Conservation (phyloP, 2,797 vertebrate species). For the Poeciliopsis turneri region DNA sequence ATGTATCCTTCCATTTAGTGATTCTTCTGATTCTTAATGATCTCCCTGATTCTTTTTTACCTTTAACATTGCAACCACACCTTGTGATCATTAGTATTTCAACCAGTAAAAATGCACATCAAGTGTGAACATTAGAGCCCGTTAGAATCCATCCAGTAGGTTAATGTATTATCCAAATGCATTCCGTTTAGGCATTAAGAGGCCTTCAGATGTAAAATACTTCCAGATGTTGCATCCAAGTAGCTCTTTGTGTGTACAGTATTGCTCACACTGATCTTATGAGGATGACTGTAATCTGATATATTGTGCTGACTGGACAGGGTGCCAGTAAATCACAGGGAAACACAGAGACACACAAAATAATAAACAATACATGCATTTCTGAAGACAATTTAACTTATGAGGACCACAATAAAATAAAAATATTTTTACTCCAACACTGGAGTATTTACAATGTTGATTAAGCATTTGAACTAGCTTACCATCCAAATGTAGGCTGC, state of each 20-base stretch:
- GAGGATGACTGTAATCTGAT: background rate
- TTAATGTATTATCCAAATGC: background rate
- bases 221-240: conserved; percentile 1
- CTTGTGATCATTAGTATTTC: background rate
- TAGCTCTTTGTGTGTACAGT: background rate
- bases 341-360: background rate
- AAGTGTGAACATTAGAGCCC: background rate
- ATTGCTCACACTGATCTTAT: background rate
- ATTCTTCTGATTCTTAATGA: background rate
- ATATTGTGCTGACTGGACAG: background rate
- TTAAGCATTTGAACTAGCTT: background rate
- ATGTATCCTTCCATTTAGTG: background rate
- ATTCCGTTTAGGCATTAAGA: background rate
- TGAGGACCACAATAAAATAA: background rate
- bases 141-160: background rate
- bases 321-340: background rate
- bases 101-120: background rate
- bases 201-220: background rate
- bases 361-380: background rate
- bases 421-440: background rate
- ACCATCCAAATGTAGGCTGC: background rate
- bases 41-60: background rate
- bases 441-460: background rate
- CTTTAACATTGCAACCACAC: background rate
- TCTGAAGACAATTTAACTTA: background rate